Evolutionary conservation across 2,113 vertebrate species (phyloP), one percentile per base, ranked within the genome.

Genomic region (Etia nguti): DNA sequence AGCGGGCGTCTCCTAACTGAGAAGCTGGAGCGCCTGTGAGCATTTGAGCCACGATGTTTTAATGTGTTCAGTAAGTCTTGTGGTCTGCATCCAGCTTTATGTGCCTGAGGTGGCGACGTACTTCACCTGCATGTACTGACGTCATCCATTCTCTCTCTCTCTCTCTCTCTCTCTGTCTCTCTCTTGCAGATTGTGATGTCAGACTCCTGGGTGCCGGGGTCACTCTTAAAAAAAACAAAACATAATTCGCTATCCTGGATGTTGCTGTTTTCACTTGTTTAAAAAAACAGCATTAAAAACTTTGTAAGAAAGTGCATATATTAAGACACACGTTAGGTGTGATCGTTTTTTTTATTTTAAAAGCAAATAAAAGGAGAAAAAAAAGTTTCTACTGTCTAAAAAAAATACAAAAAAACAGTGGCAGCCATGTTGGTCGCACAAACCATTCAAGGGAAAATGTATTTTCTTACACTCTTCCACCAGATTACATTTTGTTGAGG

Each of bases 161-260:
- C 77, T 97, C 77, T 93, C 75, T 84, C 62, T 84, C 84, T 97
- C 79, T 94, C 60, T 97, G 73, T 94, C 92, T 85, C 86, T 96
- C 91, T 96, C 86, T 98, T 97, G 90, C 97, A 98, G 97, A 97
- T 98, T 98, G 97, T 98, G 97, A 97, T 98, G 97, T 97, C 97
- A 97, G 95, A 97, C 96, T 97, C 96, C 97, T 97, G 97, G 97
- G 97, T 98, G 95, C 96, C 97, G 96, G 96, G 97, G 97, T 98
- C 97, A 96, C 94, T 95, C 84, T 96, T 80, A 95, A 97, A 68
- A 92, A 89, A 92, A 89, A 92, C 65, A 92, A 96, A 84, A 89
- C 36, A 57, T 77, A 88, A 88, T 92, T 96, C 68, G 89, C 95
- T 94, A 92, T 88, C 81, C 90, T 91, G 83, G 88, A 95, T 93